Conservation (phyloP, 1,140 invertebrate genomes). For the Cydia fagiglandana region DNA sequence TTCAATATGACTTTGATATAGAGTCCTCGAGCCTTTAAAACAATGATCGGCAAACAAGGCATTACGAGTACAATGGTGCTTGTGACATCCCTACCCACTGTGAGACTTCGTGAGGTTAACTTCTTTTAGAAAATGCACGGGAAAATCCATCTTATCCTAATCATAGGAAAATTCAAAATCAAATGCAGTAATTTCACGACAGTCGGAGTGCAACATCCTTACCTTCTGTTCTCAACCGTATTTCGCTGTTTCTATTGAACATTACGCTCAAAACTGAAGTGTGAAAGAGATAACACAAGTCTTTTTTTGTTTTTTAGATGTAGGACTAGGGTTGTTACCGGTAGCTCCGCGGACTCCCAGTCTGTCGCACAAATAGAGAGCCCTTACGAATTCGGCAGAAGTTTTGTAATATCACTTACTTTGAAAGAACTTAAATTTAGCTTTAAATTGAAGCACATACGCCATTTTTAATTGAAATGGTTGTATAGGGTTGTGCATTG, state of each 20-base stretch:
- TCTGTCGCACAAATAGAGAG: not conserved
- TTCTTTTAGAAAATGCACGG: not conserved
- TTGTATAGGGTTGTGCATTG: not conserved
- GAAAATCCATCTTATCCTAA: not conserved
- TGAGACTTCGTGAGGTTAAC: not conserved
- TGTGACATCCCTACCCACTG: not conserved
- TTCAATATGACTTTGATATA: constrained; percentile 28
- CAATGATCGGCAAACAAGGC: constrained; percentile 25
- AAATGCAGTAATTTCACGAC: not conserved
- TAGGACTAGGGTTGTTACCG: not conserved
- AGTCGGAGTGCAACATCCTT: not conserved
- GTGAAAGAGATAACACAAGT: not conserved
- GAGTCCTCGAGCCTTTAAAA: constrained; percentile 1
- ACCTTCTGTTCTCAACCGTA: not conserved
- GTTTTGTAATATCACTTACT: constrained; percentile 8
- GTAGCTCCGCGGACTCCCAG: not conserved
- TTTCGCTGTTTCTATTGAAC: not conserved
- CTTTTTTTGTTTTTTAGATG: not conserved
- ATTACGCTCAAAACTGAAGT: not conserved
- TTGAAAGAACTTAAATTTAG: not conserved
- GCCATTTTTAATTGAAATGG: not conserved
- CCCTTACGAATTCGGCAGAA: not conserved
- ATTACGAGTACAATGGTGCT: constrained; percentile 22
- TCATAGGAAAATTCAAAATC: not conserved
- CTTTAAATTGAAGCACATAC: not conserved